These are phyloP conservation scores for Drosophila sucinea DNA, from an alignment of 1,140 invertebrate genomes.

Conservation along the genomic window DNA sequence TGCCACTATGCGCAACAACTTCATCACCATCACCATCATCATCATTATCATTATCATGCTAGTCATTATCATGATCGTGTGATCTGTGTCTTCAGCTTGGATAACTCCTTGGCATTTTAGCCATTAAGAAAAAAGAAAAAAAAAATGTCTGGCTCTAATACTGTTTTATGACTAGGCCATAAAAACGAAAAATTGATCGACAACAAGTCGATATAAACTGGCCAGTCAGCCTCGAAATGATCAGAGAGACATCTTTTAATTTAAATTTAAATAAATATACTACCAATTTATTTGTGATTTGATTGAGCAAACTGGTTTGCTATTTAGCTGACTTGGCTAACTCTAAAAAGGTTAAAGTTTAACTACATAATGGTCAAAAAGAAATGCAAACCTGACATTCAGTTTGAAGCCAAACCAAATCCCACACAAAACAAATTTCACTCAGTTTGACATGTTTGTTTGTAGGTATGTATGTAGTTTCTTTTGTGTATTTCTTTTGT, in stretches of 20 bases:
- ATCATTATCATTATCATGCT: not conserved
- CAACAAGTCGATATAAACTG: constrained; percentile 49
- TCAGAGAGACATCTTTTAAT: constrained; percentile 54
- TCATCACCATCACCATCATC: too few relatives aligned
- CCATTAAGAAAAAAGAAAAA: constrained; percentile 28
- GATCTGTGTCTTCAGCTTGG: constrained; percentile 25
- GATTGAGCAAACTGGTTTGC: constrained; percentile 54
- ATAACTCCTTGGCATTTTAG: constrained; percentile 48
- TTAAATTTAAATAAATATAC: constrained; percentile 46
- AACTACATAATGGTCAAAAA: constrained; percentile 28
- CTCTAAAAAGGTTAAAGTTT: constrained; percentile 63
- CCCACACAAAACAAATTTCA: constrained; percentile 32
- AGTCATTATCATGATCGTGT: not conserved
- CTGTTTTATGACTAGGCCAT: constrained; percentile 70
- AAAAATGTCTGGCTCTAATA: constrained; percentile 60
- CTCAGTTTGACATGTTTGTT: constrained; percentile 63
- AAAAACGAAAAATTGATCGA: constrained; percentile 39
- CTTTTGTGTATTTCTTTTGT: constrained; percentile 43
- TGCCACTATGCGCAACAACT: too few relatives aligned
- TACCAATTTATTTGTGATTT: constrained; percentile 29
- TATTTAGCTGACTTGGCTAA: constrained; percentile 1
- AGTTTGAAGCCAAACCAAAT: constrained; percentile 47
- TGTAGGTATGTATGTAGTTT: constrained; percentile 59
- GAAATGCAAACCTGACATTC: constrained; percentile 39
- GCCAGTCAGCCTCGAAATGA: constrained; percentile 63